phyloP scores from a whole-genome alignment of 2,797 vertebrate species.

The Ctenochaetus hawaiiensis region DNA sequence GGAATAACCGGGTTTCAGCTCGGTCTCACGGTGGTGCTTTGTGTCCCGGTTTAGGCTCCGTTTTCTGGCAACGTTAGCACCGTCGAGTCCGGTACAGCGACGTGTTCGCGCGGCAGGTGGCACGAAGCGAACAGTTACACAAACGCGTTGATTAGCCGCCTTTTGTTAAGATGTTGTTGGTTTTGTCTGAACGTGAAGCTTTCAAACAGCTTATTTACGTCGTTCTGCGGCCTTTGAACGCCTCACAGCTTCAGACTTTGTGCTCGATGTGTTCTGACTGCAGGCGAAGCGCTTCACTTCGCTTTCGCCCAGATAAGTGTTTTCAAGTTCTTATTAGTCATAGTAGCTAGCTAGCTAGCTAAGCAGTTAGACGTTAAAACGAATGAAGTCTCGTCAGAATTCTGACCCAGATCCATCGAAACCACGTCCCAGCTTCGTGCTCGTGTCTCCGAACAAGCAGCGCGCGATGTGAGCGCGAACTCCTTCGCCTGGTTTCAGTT shows the following conservation, averaged over 20 bases:
- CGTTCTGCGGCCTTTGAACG: background rate
- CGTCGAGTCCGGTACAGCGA: background rate
- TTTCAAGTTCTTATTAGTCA: constrained; percentile 2
- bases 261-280: background rate
- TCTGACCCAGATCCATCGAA: background rate
- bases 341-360: background rate
- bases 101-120: constrained; percentile 2
- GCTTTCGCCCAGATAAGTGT: background rate
- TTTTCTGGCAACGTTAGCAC: background rate
- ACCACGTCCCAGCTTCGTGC: background rate
- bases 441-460: background rate
- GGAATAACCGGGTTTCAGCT: background rate
- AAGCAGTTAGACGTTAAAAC: background rate
- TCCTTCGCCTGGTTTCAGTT: background rate
- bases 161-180: background rate
- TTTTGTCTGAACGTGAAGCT: too few relatives aligned
- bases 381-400: fast-evolving
- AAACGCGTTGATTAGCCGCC: background rate
- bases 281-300: background rate
- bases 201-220: background rate
- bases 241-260: background rate
- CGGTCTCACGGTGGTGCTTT: background rate
- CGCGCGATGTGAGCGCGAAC: background rate
- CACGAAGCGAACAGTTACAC: background rate
- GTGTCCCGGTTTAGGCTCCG: constrained; percentile 3